A percentile compares a stretch with the other conserved stretches of the same genome.
Conservation (phyloP, 2,113 vertebrate genomes). For the Leptodactylus fuscus region DNA sequence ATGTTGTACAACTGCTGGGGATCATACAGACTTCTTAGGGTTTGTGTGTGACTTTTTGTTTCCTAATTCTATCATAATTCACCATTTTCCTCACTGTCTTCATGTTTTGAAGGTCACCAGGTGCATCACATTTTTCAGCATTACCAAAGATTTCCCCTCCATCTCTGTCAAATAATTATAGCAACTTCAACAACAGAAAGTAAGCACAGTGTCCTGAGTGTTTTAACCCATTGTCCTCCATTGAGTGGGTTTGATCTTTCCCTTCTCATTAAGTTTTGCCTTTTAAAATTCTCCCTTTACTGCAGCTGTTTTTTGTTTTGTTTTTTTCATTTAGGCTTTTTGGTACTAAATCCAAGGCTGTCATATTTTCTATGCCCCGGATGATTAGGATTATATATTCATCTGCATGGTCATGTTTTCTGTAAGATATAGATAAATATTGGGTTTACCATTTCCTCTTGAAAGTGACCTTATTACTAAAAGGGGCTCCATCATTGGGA, state of each 20-base stretch:
- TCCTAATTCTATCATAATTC: not conserved
- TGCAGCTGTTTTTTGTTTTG: not conserved
- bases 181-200: slow-evolving; percentile 99
- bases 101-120: slow-evolving; percentile 98
- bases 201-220: slow-evolving; percentile 79
- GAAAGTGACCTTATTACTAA: not conserved
- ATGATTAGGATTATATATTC: not conserved
- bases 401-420: not conserved
- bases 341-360: not conserved
- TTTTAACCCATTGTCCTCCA: not conserved
- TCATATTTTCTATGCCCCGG: not conserved
- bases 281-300: not conserved
- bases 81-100: slow-evolving; percentile 84
- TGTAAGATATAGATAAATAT: not conserved
- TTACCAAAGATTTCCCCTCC: slow-evolving; percentile 99
- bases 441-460: no score
- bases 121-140: slow-evolving; percentile 98
- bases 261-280: not conserved
- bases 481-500: no score
- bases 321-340: not conserved
- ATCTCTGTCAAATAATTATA: slow-evolving; percentile 99
- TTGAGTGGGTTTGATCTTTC: not conserved
- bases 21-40: no score
- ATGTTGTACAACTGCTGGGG: no score
- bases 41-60: no score